These are phyloP conservation scores for Cryptus armator DNA, from an alignment of 2,888 invertebrate species.

Conservation along the genomic window DNA sequence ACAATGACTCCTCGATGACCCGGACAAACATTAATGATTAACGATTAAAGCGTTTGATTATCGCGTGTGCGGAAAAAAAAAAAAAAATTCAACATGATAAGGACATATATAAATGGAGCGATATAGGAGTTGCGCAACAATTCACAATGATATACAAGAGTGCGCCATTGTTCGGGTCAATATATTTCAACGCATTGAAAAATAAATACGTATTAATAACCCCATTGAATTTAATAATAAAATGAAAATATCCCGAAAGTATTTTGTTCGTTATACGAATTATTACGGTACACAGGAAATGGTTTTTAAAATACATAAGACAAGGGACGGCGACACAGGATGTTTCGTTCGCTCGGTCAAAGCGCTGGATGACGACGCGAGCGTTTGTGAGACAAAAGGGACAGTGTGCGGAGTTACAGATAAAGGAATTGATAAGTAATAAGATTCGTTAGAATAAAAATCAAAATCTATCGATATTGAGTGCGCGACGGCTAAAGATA, in stretches of 20 bases:
- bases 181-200: not conserved
- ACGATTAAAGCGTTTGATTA: slow-evolving; percentile 10
- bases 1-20: slow-evolving; percentile 26
- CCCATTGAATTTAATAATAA: too few relatives aligned
- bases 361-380: slow-evolving; percentile 64
- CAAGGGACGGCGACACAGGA: slow-evolving; percentile 54
- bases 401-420: slow-evolving; percentile 38
- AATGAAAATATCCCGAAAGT: too few relatives aligned
- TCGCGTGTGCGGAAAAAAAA: not conserved
- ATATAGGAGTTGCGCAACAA: slow-evolving; percentile 21
- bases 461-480: not conserved
- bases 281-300: not conserved
- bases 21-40: not conserved
- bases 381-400: slow-evolving; percentile 46
- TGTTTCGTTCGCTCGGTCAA: slow-evolving; percentile 70
- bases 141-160: slow-evolving; percentile 5
- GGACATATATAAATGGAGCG: not conserved
- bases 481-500: not conserved
- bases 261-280: not conserved
- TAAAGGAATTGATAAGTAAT: not conserved
- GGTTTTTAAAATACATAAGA: slow-evolving; percentile 25
- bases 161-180: slow-evolving; percentile 9
- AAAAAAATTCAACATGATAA: not conserved
- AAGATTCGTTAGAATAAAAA: not conserved
- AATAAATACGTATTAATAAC: not conserved